A percentile compares a stretch with the other conserved stretches of the same genome.
Evolutionary conservation across 2,113 vertebrate genomes (phyloP).

Genomic region (Picathartes gymnocephalus): DNA sequence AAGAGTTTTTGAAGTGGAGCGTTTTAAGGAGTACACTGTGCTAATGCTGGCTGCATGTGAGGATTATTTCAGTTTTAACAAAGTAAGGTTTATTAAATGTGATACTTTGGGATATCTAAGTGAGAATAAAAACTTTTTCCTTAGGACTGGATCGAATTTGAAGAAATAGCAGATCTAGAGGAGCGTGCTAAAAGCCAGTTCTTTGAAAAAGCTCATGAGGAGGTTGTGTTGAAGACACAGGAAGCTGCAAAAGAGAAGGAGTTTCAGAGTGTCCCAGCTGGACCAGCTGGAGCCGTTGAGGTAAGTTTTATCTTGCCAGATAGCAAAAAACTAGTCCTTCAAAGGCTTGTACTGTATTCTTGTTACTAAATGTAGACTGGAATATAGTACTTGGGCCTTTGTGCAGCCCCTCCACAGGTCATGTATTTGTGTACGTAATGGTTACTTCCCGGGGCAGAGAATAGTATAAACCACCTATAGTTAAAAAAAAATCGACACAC

Average conservation of each 20-base stretch:
- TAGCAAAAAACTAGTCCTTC: not conserved
- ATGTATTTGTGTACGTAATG: not conserved
- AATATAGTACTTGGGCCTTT: not conserved
- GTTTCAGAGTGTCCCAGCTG: constrained; percentile 90
- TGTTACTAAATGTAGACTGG: not conserved
- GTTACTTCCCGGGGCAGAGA: not conserved
- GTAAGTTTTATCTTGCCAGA: constrained; percentile 55
- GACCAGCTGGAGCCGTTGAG: constrained; percentile 91
- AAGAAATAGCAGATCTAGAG: constrained; percentile 97
- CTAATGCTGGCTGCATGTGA: not conserved
- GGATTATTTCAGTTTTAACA: not conserved
- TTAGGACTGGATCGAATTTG: constrained; percentile 98
- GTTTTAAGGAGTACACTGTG: not conserved
- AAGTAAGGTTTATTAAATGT: not conserved
- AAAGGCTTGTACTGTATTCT: not conserved
- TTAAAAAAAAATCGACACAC: not conserved
- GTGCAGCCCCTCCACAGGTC: not conserved
- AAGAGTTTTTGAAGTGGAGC: not conserved
- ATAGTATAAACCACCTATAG: not conserved
- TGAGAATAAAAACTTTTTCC: not conserved
- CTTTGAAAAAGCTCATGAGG: constrained; percentile 97
- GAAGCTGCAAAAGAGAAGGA: constrained; percentile 95
- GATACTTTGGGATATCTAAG: not conserved
- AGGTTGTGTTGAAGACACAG: constrained; percentile 94
- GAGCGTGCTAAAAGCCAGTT: constrained; percentile 96